Evolutionary conservation across 2,797 vertebrate species (phyloP).

Genomic region (Antennarius maculatus): DNA sequence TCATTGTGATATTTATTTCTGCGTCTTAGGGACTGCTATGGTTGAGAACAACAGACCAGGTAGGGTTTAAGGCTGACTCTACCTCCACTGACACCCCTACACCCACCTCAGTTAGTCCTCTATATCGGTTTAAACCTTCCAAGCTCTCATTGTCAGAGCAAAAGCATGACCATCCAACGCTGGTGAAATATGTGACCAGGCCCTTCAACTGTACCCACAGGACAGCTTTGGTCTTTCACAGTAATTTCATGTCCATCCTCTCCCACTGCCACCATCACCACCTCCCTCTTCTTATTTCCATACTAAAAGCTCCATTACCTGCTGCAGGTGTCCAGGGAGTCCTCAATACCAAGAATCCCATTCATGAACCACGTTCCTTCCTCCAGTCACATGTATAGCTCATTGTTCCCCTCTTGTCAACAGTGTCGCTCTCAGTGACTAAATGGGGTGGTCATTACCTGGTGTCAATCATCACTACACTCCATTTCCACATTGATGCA

Average conservation of each 20-base stretch:
- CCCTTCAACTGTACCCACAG: conserved; percentile 33
- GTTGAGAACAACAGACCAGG: too few species aligned
- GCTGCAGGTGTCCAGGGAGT: conserved; percentile 51
- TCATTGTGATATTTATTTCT: too few species aligned
- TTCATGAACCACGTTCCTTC: not conserved
- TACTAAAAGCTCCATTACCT: conserved; percentile 72
- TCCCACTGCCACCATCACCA: not conserved
- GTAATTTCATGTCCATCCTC: conserved; percentile 43
- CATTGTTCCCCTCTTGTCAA: conserved; percentile 11
- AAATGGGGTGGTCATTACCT: conserved; percentile 36
- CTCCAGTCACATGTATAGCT: conserved; percentile 6
- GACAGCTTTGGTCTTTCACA: conserved; percentile 44
- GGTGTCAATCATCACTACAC: conserved; percentile 30
- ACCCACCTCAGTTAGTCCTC: not conserved
- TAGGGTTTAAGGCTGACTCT: not conserved
- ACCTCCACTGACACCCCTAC: not conserved
- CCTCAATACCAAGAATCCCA: conserved; percentile 24
- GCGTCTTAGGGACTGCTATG: too few species aligned
- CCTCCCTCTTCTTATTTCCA: conserved; percentile 59
- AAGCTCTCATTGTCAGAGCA: conserved; percentile 6
- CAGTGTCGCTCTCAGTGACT: conserved; percentile 10
- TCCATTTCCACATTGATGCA: conserved; percentile 30
- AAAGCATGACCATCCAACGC: conserved; percentile 24
- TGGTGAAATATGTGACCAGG: conserved; percentile 16
- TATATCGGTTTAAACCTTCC: conserved; percentile 17